Conservation (phyloP, 1,140 invertebrate species). For the Maconellicoccus hirsutus region DNA sequence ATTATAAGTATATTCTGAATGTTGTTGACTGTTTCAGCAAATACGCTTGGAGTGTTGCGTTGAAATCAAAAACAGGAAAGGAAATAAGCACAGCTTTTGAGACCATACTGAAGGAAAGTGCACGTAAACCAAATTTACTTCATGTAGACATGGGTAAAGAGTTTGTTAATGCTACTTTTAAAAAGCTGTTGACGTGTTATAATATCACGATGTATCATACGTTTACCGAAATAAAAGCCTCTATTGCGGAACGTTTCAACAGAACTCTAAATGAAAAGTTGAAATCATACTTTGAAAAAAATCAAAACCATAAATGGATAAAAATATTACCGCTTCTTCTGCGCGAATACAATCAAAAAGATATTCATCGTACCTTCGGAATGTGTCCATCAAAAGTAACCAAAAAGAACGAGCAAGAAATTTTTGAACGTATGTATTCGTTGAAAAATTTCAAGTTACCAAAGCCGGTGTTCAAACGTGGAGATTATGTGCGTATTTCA, state of each 20-base stretch:
- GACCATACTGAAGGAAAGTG: not conserved
- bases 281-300: not conserved
- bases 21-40: not conserved
- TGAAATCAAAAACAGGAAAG: not conserved
- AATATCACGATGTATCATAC: not conserved
- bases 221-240: not conserved
- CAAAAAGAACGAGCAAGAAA: not conserved
- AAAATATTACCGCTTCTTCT: not conserved
- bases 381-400: not conserved
- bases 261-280: not conserved
- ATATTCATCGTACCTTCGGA: not conserved
- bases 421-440: not conserved
- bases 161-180: not conserved
- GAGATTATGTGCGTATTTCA: not conserved
- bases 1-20: not conserved
- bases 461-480: not conserved
- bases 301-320: not conserved
- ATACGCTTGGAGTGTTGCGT: not conserved
- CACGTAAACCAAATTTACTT: not conserved
- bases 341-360: not conserved
- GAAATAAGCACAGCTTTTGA: not conserved
- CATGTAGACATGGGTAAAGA: not conserved
- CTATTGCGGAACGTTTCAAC: conserved; percentile 7
- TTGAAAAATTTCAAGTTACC: not conserved
- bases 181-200: not conserved